These are phyloP conservation scores for Drosophila yooni DNA, from an alignment of 2,888 invertebrate species.

Conservation along the genomic window DNA sequence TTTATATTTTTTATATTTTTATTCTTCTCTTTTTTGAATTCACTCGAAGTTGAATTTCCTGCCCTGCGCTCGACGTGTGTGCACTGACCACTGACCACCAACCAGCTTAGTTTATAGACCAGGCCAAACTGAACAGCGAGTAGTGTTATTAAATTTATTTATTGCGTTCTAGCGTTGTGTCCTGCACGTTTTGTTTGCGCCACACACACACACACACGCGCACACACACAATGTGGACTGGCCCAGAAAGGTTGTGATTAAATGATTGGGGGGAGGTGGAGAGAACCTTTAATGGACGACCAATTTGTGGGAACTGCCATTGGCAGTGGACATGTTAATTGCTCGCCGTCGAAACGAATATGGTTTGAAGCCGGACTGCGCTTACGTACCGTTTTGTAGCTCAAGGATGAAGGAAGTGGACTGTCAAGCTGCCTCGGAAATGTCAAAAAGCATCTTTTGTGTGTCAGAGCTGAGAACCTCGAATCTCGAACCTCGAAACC, in stretches of 20 bases:
- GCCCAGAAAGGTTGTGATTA: conserved; percentile 1
- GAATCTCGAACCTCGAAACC: conserved; percentile 54
- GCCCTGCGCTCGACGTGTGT: conserved; percentile 27
- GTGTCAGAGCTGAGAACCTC: conserved; percentile 19
- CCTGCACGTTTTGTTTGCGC: conserved; percentile 39
- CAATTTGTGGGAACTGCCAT: conserved; percentile 65
- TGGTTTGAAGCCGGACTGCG: conserved; percentile 11
- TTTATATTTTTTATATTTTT: conserved; percentile 12
- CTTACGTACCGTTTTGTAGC: conserved; percentile 62
- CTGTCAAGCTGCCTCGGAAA: conserved; percentile 46
- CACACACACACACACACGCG: conserved; percentile 31
- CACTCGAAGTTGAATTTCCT: conserved; percentile 38
- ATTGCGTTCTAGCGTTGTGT: conserved; percentile 40
- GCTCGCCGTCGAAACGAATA: conserved; percentile 25
- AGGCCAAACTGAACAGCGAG: conserved; percentile 54
- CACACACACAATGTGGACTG: background rate
- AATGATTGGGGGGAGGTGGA: background rate
- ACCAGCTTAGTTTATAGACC: conserved; percentile 58
- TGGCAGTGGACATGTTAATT: conserved; percentile 76
- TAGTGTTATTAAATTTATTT: conserved; percentile 68
- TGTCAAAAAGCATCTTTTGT: conserved; percentile 50
- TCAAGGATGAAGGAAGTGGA: conserved; percentile 75
- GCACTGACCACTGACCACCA: conserved; percentile 54
- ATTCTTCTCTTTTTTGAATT: conserved; percentile 19
- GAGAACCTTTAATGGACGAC: conserved; percentile 39